These are phyloP conservation scores for Galbula dea DNA, from an alignment of 2,113 vertebrate genomes.

Conservation along the genomic window DNA sequence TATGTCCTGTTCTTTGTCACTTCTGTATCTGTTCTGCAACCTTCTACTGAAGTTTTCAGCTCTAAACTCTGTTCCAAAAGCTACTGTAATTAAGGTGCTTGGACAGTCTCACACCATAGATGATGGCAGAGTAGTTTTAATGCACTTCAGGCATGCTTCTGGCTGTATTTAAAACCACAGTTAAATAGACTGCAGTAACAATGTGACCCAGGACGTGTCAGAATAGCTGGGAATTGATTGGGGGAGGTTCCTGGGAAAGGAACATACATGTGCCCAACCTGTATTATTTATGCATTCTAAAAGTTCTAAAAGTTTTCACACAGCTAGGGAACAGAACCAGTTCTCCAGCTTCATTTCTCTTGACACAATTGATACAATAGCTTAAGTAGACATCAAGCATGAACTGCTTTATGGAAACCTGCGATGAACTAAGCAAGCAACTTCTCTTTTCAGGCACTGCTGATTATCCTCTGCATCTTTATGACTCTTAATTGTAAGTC, in stretches of 20 bases:
- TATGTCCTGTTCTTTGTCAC: neutral
- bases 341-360: neutral
- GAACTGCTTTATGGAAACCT: neutral
- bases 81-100: neutral
- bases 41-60: neutral
- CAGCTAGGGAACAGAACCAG: neutral
- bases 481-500: neutral
- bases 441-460: neutral
- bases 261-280: neutral
- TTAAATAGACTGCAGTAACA: neutral
- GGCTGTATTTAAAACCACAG: neutral
- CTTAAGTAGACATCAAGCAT: neutral
- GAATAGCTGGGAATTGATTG: neutral
- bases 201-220: neutral
- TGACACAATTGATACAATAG: neutral
- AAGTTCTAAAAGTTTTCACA: neutral
- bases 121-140: neutral
- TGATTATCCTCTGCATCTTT: neutral
- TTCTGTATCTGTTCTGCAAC: too few species aligned
- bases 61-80: neutral
- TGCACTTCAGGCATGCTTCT: neutral
- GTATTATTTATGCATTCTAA: neutral
- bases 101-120: neutral
- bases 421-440: neutral
- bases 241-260: neutral